These are phyloP conservation scores for Grammatotria lemairii DNA, from an alignment of 2,113 vertebrate genomes.

Conservation along the genomic window DNA sequence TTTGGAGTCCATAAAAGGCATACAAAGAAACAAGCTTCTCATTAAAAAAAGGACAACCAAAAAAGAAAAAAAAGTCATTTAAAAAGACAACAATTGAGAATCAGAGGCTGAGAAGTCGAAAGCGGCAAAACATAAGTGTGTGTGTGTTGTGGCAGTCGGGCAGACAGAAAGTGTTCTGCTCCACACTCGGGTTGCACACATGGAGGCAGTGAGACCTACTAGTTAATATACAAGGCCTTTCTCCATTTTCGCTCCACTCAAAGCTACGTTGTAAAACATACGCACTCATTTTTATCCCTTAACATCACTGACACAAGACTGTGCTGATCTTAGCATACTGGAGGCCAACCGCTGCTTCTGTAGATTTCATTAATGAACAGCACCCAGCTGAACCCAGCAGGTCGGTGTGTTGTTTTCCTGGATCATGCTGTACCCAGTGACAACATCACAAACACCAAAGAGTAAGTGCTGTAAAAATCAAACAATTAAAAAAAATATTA, in stretches of 20 bases:
- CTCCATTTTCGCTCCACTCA: background rate
- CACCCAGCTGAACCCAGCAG: background rate
- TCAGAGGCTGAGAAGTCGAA: conserved; percentile 26
- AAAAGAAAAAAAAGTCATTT: conserved; percentile 21
- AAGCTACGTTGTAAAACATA: conserved; percentile 2
- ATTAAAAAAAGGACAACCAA: conserved; percentile 35
- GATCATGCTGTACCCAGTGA: background rate
- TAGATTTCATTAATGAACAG: background rate
- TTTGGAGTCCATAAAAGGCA: conserved; percentile 65
- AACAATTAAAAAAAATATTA: conserved; percentile 5
- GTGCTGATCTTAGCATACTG: background rate
- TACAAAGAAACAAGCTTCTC: conserved; percentile 49
- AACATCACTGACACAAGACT: background rate
- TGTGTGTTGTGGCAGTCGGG: conserved; percentile 16
- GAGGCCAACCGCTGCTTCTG: conserved; percentile 1
- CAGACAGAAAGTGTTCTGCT: conserved; percentile 44
- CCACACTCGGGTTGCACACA: conserved; percentile 34
- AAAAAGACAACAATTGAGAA: conserved; percentile 8
- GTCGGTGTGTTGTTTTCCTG: background rate
- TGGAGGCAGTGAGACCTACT: conserved; percentile 49
- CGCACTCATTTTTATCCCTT: background rate
- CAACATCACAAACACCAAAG: conserved; percentile 6
- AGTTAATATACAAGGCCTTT: conserved; percentile 26
- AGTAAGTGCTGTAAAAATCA: conserved; percentile 56
- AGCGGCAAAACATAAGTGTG: conserved; percentile 13